Evolutionary conservation across 2,888 invertebrate genomes (phyloP).

Genomic region (Lepidochitona cinerea): DNA sequence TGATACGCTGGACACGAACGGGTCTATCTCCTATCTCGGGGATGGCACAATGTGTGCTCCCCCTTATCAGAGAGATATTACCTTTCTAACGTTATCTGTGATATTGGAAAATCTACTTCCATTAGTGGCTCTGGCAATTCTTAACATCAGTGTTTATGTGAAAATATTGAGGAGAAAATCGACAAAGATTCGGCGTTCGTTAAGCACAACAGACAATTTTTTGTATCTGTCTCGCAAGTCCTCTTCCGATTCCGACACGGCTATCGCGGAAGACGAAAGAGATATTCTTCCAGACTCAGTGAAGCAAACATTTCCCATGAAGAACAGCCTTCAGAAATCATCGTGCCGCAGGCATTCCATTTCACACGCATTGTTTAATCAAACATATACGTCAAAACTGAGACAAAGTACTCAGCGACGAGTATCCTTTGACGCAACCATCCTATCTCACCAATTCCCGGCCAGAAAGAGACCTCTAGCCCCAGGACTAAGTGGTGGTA

Average conservation of each 20-base stretch:
- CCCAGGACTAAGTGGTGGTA: background rate
- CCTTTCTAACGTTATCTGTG: constrained; percentile 38
- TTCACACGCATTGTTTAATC: background rate
- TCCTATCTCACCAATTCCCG: background rate
- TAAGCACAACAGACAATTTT: constrained; percentile 31
- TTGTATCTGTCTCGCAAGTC: constrained; percentile 16
- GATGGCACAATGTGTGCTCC: constrained; percentile 22
- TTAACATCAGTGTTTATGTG: constrained; percentile 54
- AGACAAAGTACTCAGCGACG: background rate
- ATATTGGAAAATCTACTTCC: constrained; percentile 50
- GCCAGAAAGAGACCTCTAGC: background rate
- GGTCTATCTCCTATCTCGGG: background rate
- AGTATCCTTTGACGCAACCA: background rate
- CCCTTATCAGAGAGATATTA: constrained; percentile 40
- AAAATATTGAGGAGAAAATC: constrained; percentile 52
- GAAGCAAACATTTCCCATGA: background rate
- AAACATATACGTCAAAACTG: background rate
- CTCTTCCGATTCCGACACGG: constrained; percentile 40
- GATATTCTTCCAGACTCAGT: background rate
- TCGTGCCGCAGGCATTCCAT: background rate
- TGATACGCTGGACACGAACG: background rate
- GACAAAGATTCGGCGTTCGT: constrained; percentile 54
- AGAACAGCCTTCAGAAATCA: background rate
- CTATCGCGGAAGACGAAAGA: constrained; percentile 27
- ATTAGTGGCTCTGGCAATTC: constrained; percentile 41